phyloP scores from a whole-genome alignment of 2,888 invertebrate genomes.

The Vandiemenella viatica region DNA sequence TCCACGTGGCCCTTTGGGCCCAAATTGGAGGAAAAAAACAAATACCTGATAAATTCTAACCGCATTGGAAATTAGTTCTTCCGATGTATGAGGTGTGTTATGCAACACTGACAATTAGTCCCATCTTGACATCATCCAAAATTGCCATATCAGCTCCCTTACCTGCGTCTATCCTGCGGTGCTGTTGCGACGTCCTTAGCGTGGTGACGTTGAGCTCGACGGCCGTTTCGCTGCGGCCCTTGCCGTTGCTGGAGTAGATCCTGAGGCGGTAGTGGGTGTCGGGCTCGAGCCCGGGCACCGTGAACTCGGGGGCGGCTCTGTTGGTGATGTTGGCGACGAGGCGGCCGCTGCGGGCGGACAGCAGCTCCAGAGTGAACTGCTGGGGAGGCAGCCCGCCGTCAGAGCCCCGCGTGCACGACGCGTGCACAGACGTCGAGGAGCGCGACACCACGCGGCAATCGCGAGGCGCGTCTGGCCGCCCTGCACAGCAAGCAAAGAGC shows the following conservation, averaged over 20 bases:
- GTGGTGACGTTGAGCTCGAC: constrained; percentile 32
- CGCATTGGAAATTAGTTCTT: no score
- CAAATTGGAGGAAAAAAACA: background rate
- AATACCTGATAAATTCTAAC: background rate
- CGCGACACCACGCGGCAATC: constrained; percentile 6
- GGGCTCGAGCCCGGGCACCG: constrained; percentile 33
- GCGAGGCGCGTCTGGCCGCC: constrained; percentile 11
- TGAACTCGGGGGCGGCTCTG: constrained; percentile 31
- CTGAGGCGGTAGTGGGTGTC: constrained; percentile 32
- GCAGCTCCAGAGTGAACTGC: constrained; percentile 26
- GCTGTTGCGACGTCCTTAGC: constrained; percentile 27
- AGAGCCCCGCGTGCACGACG: background rate
- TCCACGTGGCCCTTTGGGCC: background rate
- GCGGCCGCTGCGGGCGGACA: constrained; percentile 21
- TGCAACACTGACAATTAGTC: no score
- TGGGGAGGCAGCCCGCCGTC: background rate
- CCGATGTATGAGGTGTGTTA: no score
- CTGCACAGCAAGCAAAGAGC: constrained; percentile 3
- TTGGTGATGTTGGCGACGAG: constrained; percentile 30
- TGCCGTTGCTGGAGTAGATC: constrained; percentile 40
- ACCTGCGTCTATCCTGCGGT: constrained; percentile 25
- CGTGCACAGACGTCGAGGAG: background rate
- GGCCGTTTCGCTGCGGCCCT: constrained; percentile 33
- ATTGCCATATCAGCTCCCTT: no score
- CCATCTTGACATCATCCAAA: no score